These are phyloP conservation scores for Gadus macrocephalus DNA, from an alignment of 2,113 vertebrate species.

Conservation along the genomic window DNA sequence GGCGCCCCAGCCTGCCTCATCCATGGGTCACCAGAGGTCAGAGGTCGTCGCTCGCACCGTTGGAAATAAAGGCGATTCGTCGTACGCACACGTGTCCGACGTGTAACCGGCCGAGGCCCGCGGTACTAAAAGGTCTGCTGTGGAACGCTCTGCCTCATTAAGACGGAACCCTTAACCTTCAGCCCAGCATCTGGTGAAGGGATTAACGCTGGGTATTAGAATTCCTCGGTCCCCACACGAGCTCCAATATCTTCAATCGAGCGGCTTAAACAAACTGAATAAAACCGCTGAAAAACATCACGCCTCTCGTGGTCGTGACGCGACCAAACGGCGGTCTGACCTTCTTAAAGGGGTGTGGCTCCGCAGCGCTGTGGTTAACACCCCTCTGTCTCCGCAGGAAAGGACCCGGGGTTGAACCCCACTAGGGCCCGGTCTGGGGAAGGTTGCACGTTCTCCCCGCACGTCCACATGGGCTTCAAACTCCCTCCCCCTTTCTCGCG, in stretches of 20 bases:
- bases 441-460: too few relatives aligned
- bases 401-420: too few relatives aligned
- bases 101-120: neutral
- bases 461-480: too few relatives aligned
- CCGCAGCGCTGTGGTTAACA: too few relatives aligned
- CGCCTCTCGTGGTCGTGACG: too few relatives aligned
- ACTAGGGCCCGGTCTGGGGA: too few relatives aligned
- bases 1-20: conserved; percentile 6
- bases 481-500: too few relatives aligned
- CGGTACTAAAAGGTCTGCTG: neutral
- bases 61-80: neutral
- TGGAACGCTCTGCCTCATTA: neutral
- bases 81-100: neutral
- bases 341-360: too few relatives aligned
- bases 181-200: neutral
- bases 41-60: neutral
- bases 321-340: too few relatives aligned
- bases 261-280: too few relatives aligned
- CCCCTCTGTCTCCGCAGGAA: too few relatives aligned
- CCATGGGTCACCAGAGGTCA: conserved; percentile 11
- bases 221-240: neutral
- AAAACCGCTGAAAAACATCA: too few relatives aligned
- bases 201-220: neutral
- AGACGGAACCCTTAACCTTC: neutral
- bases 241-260: neutral